phyloP scores from a whole-genome alignment of 2,888 invertebrate species.

The Marronus borbonicus region DNA sequence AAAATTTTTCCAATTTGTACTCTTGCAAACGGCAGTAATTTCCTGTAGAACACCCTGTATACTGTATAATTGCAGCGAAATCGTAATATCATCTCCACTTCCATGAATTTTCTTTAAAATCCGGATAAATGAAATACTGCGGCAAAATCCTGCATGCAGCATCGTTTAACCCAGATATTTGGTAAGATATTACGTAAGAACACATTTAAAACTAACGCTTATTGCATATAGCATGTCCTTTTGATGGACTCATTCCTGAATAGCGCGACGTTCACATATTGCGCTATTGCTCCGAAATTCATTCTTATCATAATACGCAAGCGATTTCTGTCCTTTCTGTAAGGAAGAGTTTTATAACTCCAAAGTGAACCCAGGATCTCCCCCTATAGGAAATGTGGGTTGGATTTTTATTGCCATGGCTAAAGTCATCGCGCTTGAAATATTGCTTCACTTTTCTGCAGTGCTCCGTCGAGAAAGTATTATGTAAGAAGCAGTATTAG shows the following conservation, averaged over 20 bases:
- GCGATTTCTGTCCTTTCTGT: conserved; percentile 23
- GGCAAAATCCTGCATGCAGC: too few species aligned
- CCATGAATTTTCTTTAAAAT: too few species aligned
- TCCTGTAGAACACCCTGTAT: too few species aligned
- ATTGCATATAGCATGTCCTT: conserved; percentile 9
- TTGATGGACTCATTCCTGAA: conserved; percentile 21
- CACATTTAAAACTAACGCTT: not conserved
- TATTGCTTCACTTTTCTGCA: conserved; percentile 44
- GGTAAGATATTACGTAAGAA: not conserved
- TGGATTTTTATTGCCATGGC: conserved; percentile 31
- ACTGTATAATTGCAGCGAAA: too few species aligned
- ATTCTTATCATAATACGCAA: conserved; percentile 25
- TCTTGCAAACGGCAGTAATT: too few species aligned
- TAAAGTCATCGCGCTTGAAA: conserved; percentile 40
- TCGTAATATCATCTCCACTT: too few species aligned
- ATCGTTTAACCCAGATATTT: too few species aligned
- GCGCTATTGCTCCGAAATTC: conserved; percentile 3
- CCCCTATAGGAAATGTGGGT: conserved; percentile 23
- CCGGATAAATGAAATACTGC: too few species aligned
- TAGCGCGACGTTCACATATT: conserved; percentile 20
- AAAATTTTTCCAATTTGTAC: too few species aligned
- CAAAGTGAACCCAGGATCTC: conserved; percentile 19
- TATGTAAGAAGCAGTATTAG: conserved; percentile 37
- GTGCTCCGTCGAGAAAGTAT: conserved; percentile 28
- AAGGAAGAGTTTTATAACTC: conserved; percentile 36